These are phyloP conservation scores for Eupsilia transversa DNA, from an alignment of 2,888 invertebrate genomes.

Conservation along the genomic window DNA sequence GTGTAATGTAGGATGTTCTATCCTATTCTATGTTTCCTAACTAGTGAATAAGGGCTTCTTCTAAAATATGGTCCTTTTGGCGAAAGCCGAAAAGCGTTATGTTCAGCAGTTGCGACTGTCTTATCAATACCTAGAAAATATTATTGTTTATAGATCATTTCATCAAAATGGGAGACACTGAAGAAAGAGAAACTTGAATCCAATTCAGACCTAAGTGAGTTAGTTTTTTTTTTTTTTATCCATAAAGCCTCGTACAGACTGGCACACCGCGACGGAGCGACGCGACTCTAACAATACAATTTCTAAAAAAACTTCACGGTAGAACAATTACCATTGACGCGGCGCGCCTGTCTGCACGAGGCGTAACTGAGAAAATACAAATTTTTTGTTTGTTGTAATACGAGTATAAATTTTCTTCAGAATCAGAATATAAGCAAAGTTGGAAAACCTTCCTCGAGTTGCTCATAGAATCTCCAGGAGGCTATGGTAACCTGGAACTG, in stretches of 20 bases:
- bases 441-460: slow-evolving; percentile 72
- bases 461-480: slow-evolving; percentile 69
- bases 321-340: no score
- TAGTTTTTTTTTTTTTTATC: neutral
- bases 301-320: no score
- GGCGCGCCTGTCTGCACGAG: no score
- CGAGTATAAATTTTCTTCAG: neutral
- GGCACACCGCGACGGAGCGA: no score
- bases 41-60: neutral
- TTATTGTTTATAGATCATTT: slow-evolving; percentile 24
- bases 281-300: no score
- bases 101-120: neutral
- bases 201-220: slow-evolving; percentile 14
- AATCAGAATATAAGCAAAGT: slow-evolving; percentile 35
- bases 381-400: neutral
- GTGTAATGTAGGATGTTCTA: no score
- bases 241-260: no score
- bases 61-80: no score
- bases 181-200: neutral
- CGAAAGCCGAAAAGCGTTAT: neutral
- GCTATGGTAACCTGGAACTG: slow-evolving; percentile 69
- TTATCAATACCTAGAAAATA: neutral
- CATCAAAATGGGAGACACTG: slow-evolving; percentile 23
- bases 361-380: no score
- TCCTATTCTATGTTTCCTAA: neutral